Base-by-base conservation (phyloP, 2,113 vertebrate genomes). In the Megaceryle torquata region DNA sequence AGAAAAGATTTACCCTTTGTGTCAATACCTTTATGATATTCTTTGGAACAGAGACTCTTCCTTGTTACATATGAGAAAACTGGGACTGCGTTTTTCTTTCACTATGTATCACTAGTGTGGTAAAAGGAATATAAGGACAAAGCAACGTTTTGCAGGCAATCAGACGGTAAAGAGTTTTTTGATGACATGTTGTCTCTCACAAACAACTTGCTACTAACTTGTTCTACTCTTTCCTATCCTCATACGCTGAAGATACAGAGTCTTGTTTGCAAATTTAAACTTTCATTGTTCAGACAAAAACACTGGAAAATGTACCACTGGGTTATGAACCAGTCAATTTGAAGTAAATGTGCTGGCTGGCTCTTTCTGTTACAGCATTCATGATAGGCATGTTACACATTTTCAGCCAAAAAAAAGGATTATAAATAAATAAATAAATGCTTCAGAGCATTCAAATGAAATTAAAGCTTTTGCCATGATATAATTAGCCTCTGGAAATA, bases 251-350 rank as follows among this genome's bases (percentile, higher is more conserved):
- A 71, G 69, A 78, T 83, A 71, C 28, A 86, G 44, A 90, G 69
- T 26, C 60, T 95, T 95, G 95, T 94, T 90, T 96, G 86, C 92
- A 96, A 95, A 96, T 90, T 88, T 93, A 37, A 43, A 69, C 72
- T 91, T 93, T 88, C 7, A 8, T 65, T 84, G 65, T 76, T 97
- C 90, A 90, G 92, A 91, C 82, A 93, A 92, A 95, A 94, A 88
- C 53, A 88, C 64, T 90, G 61, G 75, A 92, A 90, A 86, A 91
- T 1, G 22, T 72, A 91, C 57, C 61, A 65, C n/a, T 57, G 80
- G 96, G 95, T 96, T 93, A 93, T 68, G 96, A 96, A 96, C 93
- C 63, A 96, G 88, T 95, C 95, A 95, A 33, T 86, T 84, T 92
- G 53, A 72, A 88, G 90, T 82, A 97, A 91, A 94, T 79, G 82